phyloP scores from a whole-genome alignment of 37 sponge, comb jelly and placozoan genomes.

The Eunapius fragilis region DNA sequence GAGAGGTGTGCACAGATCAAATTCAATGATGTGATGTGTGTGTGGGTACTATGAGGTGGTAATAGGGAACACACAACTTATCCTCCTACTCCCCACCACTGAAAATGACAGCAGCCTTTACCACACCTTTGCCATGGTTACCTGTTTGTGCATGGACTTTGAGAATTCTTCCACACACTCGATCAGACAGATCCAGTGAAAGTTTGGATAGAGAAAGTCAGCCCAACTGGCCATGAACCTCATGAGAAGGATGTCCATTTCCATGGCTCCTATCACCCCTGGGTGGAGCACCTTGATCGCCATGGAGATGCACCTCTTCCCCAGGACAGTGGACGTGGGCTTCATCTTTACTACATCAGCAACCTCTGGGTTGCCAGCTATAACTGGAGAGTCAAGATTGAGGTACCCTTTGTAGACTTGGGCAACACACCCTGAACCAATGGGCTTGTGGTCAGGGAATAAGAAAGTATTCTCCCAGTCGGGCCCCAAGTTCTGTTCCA shows the following conservation, averaged over 20 bases:
- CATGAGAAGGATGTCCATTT: slow-evolving; percentile 54
- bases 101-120: no score
- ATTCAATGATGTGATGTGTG: background rate
- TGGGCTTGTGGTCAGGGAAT: slow-evolving; percentile 24
- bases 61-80: slow-evolving; percentile 10
- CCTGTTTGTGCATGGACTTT: slow-evolving; percentile 53
- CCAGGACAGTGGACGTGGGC: background rate
- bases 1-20: background rate
- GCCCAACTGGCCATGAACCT: slow-evolving; percentile 59
- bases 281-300: slow-evolving; percentile 79
- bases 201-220: slow-evolving; percentile 55
- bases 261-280: slow-evolving; percentile 31
- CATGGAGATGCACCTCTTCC: slow-evolving; percentile 23
- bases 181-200: slow-evolving; percentile 63
- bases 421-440: slow-evolving; percentile 78
- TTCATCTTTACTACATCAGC: no score
- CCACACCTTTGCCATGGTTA: no score
- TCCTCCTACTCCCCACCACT: background rate
- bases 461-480: slow-evolving; percentile 47
- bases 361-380: background rate
- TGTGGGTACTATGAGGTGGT: no score
- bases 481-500: slow-evolving; percentile 43
- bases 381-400: slow-evolving; percentile 1
- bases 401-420: slow-evolving; percentile 68
- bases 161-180: slow-evolving; percentile 71